Percentiles rank a stretch among this genome's conserved stretches.
Conservation (phyloP, 2,888 invertebrate species). For the Shargacucullia verbasci region DNA sequence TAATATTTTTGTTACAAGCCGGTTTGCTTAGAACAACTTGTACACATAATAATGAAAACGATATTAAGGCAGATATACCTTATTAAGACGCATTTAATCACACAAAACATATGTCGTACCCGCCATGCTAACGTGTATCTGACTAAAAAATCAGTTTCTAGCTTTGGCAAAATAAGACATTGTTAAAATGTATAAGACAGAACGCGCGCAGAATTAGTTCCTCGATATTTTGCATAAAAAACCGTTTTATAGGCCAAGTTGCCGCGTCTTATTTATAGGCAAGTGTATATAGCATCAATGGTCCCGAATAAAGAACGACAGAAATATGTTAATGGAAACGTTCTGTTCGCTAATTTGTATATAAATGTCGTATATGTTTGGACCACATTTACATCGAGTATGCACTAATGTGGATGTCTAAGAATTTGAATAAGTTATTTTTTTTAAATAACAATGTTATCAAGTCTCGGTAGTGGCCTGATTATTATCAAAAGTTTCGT, state of each 20-base stretch:
- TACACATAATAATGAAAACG: too few relatives aligned
- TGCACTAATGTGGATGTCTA: constrained; percentile 18
- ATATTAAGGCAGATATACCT: too few relatives aligned
- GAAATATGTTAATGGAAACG: constrained; percentile 42
- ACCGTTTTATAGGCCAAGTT: constrained; percentile 45
- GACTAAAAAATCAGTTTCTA: constrained; percentile 25
- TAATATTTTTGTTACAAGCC: too few relatives aligned
- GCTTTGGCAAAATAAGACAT: constrained; percentile 45
- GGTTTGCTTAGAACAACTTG: too few relatives aligned
- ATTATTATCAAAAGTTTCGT: too few relatives aligned
- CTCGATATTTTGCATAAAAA: constrained; percentile 50
- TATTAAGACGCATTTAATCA: background rate
- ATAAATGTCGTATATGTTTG: constrained; percentile 39
- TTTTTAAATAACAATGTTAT: background rate
- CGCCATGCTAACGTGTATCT: constrained; percentile 6
- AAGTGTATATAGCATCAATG: constrained; percentile 47
- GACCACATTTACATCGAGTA: constrained; percentile 31
- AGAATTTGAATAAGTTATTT: background rate
- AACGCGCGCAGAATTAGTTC: constrained; percentile 47
- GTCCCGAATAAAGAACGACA: constrained; percentile 46
- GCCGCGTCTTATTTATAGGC: constrained; percentile 37
- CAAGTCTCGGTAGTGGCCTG: too few relatives aligned
- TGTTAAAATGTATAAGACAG: constrained; percentile 43
- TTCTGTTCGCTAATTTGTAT: constrained; percentile 49
- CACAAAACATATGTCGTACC: background rate